Conservation (phyloP, 1,140 invertebrate species). For the Dreissena polymorpha region DNA sequence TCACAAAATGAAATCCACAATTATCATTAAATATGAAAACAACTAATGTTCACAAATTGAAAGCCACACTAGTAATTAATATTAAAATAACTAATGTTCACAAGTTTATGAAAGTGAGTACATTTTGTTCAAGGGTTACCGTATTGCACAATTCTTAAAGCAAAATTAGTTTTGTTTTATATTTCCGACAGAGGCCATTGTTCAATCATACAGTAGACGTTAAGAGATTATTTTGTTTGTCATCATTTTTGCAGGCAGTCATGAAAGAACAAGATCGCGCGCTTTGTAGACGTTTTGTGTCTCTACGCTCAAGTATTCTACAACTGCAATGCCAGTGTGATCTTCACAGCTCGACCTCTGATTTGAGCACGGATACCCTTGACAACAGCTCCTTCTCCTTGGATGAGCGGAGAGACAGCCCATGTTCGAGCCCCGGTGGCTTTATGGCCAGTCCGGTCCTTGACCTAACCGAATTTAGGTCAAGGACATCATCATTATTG, state of each 20-base stretch:
- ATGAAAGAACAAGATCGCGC: slow-evolving; percentile 73
- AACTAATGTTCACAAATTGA: too few species aligned
- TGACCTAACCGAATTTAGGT: slow-evolving; percentile 57
- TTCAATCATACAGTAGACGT: too few species aligned
- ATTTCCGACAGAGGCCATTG: too few species aligned
- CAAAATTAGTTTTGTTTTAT: too few species aligned
- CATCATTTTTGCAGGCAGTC: slow-evolving; percentile 62
- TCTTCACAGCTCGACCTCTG: slow-evolving; percentile 62
- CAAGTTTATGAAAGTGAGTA: too few species aligned
- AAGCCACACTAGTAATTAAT: too few species aligned
- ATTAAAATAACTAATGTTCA: too few species aligned
- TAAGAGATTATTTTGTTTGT: background rate
- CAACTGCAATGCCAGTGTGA: slow-evolving; percentile 68
- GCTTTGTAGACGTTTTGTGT: slow-evolving; percentile 70
- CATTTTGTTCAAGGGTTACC: too few species aligned
- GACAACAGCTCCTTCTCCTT: slow-evolving; percentile 69
- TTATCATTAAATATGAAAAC: too few species aligned
- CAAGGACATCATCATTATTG: slow-evolving; percentile 63
- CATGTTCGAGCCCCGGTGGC: slow-evolving; percentile 6
- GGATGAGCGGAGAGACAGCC: slow-evolving; percentile 52
- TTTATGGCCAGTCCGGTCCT: slow-evolving; percentile 34
- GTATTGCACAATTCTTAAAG: too few species aligned
- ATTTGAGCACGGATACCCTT: slow-evolving; percentile 58
- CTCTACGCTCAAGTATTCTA: slow-evolving; percentile 68
- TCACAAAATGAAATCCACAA: too few species aligned